Conservation (phyloP, 1,140 invertebrate species). For the Asobara japonica region DNA sequence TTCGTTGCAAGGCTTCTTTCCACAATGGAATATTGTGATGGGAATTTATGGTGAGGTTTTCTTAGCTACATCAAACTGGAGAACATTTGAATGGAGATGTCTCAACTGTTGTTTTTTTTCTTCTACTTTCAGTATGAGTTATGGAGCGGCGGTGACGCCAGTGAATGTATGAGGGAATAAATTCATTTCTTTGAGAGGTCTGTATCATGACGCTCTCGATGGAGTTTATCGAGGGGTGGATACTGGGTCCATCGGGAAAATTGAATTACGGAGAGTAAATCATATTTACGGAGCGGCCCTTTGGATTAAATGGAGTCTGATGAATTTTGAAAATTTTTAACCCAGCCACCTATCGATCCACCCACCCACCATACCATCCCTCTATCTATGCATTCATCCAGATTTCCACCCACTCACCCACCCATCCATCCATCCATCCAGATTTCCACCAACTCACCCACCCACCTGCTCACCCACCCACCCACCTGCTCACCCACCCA, state of each 20-base stretch:
- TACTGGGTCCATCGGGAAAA: background rate
- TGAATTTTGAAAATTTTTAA: background rate
- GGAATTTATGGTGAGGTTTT: background rate
- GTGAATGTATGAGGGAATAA: conserved; percentile 55
- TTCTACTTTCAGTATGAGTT: conserved; percentile 47
- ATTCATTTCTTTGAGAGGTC: conserved; percentile 59
- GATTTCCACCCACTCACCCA: too few species aligned
- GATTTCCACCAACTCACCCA: too few species aligned
- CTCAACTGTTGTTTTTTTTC: conserved; percentile 28
- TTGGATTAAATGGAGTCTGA: background rate
- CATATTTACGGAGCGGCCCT: background rate
- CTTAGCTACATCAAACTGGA: background rate
- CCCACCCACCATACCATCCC: too few species aligned
- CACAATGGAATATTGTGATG: background rate
- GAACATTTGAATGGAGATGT: background rate
- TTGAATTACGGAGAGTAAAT: background rate
- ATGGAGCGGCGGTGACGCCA: conserved; percentile 46
- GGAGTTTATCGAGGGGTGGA: background rate
- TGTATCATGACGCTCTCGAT: background rate
- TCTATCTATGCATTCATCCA: too few species aligned
- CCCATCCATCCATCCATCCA: too few species aligned
- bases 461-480: too few species aligned
- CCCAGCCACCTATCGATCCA: too few species aligned
- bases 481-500: too few species aligned
- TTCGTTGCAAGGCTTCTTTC: conserved; percentile 11